Percentiles rank a stretch among this genome's conserved stretches.
phyloP scores from a whole-genome alignment of 1,140 invertebrate genomes.

The Saccostrea glomerata region DNA sequence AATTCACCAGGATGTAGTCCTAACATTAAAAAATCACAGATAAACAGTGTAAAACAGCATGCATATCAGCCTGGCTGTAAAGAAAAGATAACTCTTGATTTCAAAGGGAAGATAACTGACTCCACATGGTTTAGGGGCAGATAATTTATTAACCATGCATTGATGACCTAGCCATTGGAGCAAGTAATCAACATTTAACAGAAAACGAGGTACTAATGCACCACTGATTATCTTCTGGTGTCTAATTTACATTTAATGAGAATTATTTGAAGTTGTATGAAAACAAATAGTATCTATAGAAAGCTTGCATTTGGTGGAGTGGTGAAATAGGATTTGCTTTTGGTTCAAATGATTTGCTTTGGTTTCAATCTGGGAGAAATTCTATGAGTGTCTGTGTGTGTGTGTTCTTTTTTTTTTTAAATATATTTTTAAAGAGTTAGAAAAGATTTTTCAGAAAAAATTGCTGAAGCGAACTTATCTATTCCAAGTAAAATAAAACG shows the following conservation, averaged over 20 bases:
- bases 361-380: background rate
- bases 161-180: no score
- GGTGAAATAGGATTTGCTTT: background rate
- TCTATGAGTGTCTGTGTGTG: background rate
- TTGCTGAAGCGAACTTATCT: background rate
- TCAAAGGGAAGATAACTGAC: background rate
- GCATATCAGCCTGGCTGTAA: background rate
- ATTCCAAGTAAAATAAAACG: background rate
- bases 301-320: background rate
- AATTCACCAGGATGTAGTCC: slow-evolving; percentile 1
- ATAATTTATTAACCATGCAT: no score
- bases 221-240: no score
- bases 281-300: background rate
- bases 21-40: slow-evolving; percentile 20
- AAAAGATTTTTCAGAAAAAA: background rate
- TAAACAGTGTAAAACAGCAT: background rate
- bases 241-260: no score
- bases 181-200: no score
- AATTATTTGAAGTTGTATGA: no score
- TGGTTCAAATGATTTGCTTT: background rate
- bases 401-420: no score
- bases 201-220: no score
- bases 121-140: no score
- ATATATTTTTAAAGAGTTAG: background rate
- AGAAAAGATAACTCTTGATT: background rate